A percentile compares a stretch with the other conserved stretches of the same genome.
Conservation (phyloP, 2,113 vertebrate genomes). For the Sinocyclocheilus anophthalmus region DNA sequence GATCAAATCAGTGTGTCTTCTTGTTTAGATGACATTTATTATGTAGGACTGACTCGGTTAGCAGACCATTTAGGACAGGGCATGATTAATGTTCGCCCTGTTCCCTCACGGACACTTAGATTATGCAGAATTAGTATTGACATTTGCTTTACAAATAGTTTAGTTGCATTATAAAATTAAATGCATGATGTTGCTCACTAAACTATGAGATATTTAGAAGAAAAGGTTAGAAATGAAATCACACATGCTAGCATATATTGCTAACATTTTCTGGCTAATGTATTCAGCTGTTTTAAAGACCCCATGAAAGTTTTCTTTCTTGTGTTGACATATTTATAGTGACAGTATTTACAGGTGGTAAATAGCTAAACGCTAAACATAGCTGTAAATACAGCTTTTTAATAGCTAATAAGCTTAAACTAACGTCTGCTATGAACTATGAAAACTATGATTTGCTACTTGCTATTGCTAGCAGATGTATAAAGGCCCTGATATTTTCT, state of each 20-base stretch:
- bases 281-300: not conserved
- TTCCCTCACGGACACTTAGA: not conserved
- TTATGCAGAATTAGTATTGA: constrained; percentile 39
- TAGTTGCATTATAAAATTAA: constrained; percentile 39
- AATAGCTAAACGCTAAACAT: too few species aligned
- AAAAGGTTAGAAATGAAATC: not conserved
- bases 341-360: not conserved
- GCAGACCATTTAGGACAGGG: constrained; percentile 25
- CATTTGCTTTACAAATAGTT: constrained; percentile 28
- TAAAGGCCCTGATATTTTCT: not conserved
- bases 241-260: not conserved
- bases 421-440: too few species aligned
- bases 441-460: too few species aligned
- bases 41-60: constrained; percentile 20
- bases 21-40: constrained; percentile 23
- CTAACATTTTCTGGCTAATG: not conserved
- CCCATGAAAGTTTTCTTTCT: not conserved
- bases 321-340: not conserved
- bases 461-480: not conserved
- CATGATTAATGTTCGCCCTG: constrained; percentile 30
- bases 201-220: not conserved
- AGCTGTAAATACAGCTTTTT: not conserved
- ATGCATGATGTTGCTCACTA: not conserved
- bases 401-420: not conserved
- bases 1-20: constrained; percentile 15